Base-by-base conservation (phyloP, 2,113 vertebrate genomes). In the Thermophis baileyi region DNA sequence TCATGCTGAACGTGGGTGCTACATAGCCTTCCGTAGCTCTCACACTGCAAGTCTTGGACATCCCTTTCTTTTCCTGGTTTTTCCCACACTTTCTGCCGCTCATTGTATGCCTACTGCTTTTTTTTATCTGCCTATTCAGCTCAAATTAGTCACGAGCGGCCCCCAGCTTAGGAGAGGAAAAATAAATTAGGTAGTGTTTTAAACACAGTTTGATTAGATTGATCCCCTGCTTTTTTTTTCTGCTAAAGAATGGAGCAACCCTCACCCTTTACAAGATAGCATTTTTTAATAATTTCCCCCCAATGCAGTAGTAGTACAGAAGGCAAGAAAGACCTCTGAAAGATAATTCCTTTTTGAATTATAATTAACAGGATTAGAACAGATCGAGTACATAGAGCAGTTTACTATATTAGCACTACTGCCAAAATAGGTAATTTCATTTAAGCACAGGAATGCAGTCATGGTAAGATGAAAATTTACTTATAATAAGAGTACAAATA, bases 71-170 rank as follows among this genome's bases (percentile, higher is more conserved):
- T 93, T 57, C 49, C 93, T 91, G 25, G 40, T 95, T 96, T 96
- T 96, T 97, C 96, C 96, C 97, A 97, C 96, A 96, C 97, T 96
- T 95, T 96, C 91, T 91, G 93, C 94, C 11, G 89, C 95, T 96
- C 96, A 95, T 96, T 96, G 96, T 96, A 92, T 88, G 63, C 94
- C 95, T 87, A 81, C 94, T 94, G 96, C 94, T 94, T 95, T 95
- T 57, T 94, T 95, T 95, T 96, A 94, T 95, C 87, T 92, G 63
- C 89, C 96, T 94, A 96, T 97, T 97, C 96, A 97, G 89, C 94
- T 94, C 96, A 96, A 97, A 97, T 97, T 96, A 96, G 97, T 96
- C 96, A 97, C 95, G 95, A 97, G 95, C 93, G 90, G 95, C 95
- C 94, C 96, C 95, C 94, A 85, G 96, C 95, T 93, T 24, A 69